Conservation (phyloP, 2,797 vertebrate species). For the Astyanax mexicanus region DNA sequence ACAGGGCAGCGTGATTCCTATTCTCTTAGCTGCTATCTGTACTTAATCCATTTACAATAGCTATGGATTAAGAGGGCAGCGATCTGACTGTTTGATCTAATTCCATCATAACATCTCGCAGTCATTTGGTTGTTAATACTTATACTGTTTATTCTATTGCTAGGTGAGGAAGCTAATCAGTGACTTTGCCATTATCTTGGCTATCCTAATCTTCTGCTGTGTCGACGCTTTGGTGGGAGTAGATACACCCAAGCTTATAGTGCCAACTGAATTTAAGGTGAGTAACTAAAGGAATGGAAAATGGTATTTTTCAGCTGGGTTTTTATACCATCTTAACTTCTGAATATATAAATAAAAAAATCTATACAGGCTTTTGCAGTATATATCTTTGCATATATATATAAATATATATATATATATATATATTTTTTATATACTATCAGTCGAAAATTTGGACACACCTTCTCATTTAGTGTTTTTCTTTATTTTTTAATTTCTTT, state of each 20-base stretch:
- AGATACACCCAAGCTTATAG: conserved; percentile 95
- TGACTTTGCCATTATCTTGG: conserved; percentile 96
- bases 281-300: no score
- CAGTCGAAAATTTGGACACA: no score
- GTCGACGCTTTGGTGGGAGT: conserved; percentile 93
- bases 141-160: not conserved
- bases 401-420: no score
- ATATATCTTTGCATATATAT: no score
- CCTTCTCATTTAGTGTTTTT: no score
- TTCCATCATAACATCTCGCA: not conserved
- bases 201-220: conserved; percentile 94
- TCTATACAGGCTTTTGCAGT: no score
- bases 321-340: no score
- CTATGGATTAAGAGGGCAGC: not conserved
- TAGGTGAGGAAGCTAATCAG: conserved; percentile 97
- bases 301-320: no score
- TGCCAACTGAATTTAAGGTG: conserved; percentile 98
- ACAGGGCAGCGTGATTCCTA: not conserved
- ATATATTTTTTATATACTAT: no score
- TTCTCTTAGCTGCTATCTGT: not conserved
- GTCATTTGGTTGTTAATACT: not conserved
- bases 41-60: conserved; percentile 9
- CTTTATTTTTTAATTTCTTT: no score
- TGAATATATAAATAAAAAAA: no score
- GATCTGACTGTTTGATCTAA: not conserved